Conservation (phyloP, 2,888 invertebrate genomes). For the Napeogenes sylphis region DNA sequence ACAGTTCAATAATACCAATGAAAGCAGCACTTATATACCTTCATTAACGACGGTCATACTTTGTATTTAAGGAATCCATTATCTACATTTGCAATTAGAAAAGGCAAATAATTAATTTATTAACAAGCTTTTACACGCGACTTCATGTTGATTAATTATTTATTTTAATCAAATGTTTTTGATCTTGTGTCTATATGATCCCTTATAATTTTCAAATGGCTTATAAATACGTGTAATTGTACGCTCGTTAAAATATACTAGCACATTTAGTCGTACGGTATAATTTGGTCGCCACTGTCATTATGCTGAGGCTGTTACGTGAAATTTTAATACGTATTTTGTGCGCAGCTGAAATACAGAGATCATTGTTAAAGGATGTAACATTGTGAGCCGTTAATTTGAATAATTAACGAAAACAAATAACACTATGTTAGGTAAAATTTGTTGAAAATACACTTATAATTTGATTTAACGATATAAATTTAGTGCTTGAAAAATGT, state of each 20-base stretch:
- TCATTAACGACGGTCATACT: too few relatives aligned
- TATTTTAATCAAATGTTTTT: conserved; percentile 21
- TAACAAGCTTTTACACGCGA: not conserved
- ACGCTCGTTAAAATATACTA: conserved; percentile 26
- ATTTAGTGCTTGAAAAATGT: too few relatives aligned
- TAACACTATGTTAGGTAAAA: too few relatives aligned
- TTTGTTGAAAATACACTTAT: too few relatives aligned
- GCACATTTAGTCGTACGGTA: conserved; percentile 22
- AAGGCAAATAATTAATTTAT: not conserved
- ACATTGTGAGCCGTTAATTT: too few relatives aligned
- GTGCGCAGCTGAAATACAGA: conserved; percentile 16
- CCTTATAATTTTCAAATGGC: conserved; percentile 32
- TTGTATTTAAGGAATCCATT: too few relatives aligned
- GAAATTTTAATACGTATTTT: conserved; percentile 32
- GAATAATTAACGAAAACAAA: too few relatives aligned
- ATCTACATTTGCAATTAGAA: too few relatives aligned
- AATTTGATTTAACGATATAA: too few relatives aligned
- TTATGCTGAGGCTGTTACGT: conserved; percentile 26
- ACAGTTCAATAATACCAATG: too few relatives aligned
- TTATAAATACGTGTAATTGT: conserved; percentile 34
- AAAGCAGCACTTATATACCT: too few relatives aligned
- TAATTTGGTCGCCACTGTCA: conserved; percentile 22
- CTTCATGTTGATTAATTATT: conserved; percentile 9
- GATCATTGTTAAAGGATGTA: conserved; percentile 15
- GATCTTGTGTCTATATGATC: conserved; percentile 7